Percentiles rank a stretch among this genome's conserved stretches.
Evolutionary conservation across 2,797 vertebrate species (phyloP).

Genomic region (Aotus griseimembra): DNA sequence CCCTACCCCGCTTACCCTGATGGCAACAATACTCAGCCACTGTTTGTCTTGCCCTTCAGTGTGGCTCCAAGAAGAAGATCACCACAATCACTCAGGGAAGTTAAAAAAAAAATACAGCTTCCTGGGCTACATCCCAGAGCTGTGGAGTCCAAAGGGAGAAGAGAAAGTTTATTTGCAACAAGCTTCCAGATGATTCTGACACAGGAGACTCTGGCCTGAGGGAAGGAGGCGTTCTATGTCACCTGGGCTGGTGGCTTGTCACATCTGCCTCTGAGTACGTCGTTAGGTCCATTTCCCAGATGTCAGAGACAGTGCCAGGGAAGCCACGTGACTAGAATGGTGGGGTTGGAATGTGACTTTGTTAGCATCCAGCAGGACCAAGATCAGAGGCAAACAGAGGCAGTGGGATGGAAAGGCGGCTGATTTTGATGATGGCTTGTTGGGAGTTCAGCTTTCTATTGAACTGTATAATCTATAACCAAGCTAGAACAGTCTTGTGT

Average conservation of each 20-base stretch:
- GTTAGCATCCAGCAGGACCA: no score
- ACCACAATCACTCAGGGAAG: neutral
- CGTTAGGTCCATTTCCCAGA: neutral
- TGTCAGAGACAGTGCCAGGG: accelerated
- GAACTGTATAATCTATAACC: neutral
- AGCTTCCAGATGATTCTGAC: neutral
- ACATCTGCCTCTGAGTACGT: neutral
- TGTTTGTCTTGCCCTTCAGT: neutral
- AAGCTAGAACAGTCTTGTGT: neutral
- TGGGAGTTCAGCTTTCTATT: neutral
- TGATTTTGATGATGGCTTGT: neutral
- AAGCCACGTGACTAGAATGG: neutral
- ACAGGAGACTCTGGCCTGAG: neutral
- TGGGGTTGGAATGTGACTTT: neutral
- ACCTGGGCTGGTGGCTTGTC: neutral
- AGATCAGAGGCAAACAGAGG: neutral
- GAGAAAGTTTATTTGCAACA: neutral
- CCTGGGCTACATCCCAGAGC: neutral
- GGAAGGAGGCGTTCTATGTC: accelerated
- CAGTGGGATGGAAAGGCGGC: neutral
- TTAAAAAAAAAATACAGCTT: neutral
- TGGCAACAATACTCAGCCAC: neutral
- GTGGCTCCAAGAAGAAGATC: neutral
- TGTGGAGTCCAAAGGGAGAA: neutral
- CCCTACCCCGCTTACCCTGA: neutral